Conservation (phyloP, 2,797 vertebrate species). For the Mycteria americana region DNA sequence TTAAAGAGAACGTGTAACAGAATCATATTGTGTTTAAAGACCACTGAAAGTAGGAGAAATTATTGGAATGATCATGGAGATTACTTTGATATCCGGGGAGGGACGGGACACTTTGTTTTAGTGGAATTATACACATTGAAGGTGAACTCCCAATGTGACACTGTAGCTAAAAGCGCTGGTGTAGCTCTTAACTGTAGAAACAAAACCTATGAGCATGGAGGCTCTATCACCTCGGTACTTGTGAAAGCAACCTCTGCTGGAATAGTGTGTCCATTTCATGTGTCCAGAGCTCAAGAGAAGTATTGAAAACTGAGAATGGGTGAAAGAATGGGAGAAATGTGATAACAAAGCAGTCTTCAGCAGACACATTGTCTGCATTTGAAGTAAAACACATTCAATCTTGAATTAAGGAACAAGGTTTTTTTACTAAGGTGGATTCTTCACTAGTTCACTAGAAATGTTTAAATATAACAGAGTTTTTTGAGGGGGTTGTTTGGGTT, state of each 20-base stretch:
- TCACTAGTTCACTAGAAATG: not conserved
- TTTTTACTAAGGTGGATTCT: not conserved
- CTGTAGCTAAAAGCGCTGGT: not conserved
- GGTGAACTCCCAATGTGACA: not conserved
- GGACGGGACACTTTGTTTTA: not conserved
- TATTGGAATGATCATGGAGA: not conserved
- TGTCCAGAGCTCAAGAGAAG: not conserved
- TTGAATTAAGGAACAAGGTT: not conserved
- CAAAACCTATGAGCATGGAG: not conserved
- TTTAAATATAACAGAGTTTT: not conserved
- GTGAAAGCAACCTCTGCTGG: not conserved
- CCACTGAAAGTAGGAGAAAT: not conserved
- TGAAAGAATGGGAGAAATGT: not conserved
- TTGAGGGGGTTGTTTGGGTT: rapidly evolving
- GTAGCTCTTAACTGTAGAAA: not conserved
- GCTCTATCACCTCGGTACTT: not conserved
- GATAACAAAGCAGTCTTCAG: not conserved
- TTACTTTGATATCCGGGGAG: not conserved
- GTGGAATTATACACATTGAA: not conserved
- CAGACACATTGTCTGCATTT: not conserved
- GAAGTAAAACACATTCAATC: not conserved
- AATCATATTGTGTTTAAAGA: not conserved
- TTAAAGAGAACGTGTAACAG: not conserved
- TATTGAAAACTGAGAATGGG: not conserved
- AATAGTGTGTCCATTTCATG: not conserved